These are phyloP conservation scores for Drosophila colorata DNA, from an alignment of 2,888 invertebrate genomes.

Conservation along the genomic window DNA sequence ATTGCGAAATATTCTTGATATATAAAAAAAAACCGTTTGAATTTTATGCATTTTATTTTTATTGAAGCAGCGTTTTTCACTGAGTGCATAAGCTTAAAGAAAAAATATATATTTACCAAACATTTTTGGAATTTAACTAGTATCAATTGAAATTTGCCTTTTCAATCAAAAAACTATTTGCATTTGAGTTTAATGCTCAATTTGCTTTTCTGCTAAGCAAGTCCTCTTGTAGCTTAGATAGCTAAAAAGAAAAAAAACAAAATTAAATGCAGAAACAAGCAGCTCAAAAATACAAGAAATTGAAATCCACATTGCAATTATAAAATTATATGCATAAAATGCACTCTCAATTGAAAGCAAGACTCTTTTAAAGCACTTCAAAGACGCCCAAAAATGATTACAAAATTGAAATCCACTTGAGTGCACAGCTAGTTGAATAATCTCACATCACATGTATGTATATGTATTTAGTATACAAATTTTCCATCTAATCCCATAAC, in stretches of 20 bases:
- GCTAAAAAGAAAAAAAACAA: not conserved
- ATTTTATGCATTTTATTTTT: too few relatives aligned
- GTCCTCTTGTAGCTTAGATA: too few relatives aligned
- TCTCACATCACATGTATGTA: not conserved
- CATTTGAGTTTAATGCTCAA: too few relatives aligned
- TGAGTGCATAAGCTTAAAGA: too few relatives aligned
- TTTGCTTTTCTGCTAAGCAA: too few relatives aligned
- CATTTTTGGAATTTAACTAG: too few relatives aligned
- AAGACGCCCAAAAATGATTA: constrained; percentile 9
- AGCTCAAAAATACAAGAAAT: constrained; percentile 5
- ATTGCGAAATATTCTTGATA: too few relatives aligned
- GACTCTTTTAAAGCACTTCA: not conserved
- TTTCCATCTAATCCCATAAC: constrained; percentile 5
- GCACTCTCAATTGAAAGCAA: constrained; percentile 6
- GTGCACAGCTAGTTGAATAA: not conserved
- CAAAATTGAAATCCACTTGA: constrained; percentile 30
- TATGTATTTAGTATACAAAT: not conserved
- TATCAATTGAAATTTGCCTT: not conserved
- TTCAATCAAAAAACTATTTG: not conserved
- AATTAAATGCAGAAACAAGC: too few relatives aligned
- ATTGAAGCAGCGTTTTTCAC: too few relatives aligned
- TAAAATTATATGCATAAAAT: constrained; percentile 16
- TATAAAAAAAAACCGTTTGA: too few relatives aligned
- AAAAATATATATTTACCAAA: too few relatives aligned
- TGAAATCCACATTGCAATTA: constrained; percentile 3